Conservation (phyloP, 2,888 invertebrate species). For the Endotricha flammealis region DNA sequence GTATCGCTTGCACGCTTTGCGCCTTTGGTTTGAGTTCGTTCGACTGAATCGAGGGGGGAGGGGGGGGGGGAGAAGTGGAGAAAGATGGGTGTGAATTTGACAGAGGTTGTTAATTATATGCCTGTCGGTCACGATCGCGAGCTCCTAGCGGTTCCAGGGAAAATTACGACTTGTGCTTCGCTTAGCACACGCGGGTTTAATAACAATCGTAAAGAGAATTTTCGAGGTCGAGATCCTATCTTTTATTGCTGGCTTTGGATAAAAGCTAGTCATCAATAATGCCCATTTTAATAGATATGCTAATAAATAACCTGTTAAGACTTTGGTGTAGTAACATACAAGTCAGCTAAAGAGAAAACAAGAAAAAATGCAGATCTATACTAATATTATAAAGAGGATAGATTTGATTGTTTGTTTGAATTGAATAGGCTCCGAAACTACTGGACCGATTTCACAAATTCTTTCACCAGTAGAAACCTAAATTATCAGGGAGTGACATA, state of each 20-base stretch:
- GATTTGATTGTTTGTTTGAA: too few relatives aligned
- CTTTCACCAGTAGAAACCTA: too few relatives aligned
- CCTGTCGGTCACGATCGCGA: constrained; percentile 43
- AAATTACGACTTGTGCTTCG: constrained; percentile 51
- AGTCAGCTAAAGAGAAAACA: too few relatives aligned
- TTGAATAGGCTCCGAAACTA: too few relatives aligned
- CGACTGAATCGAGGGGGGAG: constrained; percentile 39
- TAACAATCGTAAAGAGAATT: constrained; percentile 42
- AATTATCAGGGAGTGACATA: too few relatives aligned
- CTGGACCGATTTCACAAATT: too few relatives aligned
- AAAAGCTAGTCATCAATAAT: background rate
- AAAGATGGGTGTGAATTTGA: constrained; percentile 65
- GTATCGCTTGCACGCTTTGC: constrained; percentile 24
- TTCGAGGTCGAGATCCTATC: background rate
- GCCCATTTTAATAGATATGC: too few relatives aligned
- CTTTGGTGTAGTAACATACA: too few relatives aligned
- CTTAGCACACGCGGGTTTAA: constrained; percentile 51
- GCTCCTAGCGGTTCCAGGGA: constrained; percentile 41
- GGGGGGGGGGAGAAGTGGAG: constrained; percentile 28
- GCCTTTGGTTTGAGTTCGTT: constrained; percentile 31
- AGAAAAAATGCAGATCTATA: too few relatives aligned
- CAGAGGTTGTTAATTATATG: constrained; percentile 67
- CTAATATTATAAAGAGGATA: too few relatives aligned
- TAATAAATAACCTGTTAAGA: too few relatives aligned
- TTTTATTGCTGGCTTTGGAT: background rate